Percentiles rank a stretch among this genome's conserved stretches.
These are phyloP conservation scores for Diaprepes abbreviatus DNA, from an alignment of 2,888 invertebrate genomes.

Conservation along the genomic window DNA sequence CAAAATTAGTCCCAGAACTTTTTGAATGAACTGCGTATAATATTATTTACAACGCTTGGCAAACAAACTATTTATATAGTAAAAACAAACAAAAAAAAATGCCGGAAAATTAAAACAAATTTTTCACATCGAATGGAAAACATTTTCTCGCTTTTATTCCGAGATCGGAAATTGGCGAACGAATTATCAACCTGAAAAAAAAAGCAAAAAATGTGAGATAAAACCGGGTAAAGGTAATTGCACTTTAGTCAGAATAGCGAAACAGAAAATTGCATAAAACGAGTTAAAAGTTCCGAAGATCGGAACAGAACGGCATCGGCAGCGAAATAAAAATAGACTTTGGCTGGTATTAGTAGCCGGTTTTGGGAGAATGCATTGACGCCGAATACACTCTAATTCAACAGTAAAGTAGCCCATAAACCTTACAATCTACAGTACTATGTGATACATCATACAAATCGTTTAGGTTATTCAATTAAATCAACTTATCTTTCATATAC, in stretches of 20 bases:
- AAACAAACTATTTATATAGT: too few species aligned
- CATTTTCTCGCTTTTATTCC: conserved; percentile 3
- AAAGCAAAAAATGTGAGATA: conserved; percentile 15
- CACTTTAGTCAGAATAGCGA: conserved; percentile 39
- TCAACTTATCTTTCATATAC: too few species aligned
- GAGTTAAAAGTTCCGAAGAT: conserved; percentile 17
- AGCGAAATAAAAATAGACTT: not conserved
- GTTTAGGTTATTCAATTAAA: too few species aligned
- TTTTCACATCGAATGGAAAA: conserved; percentile 1
- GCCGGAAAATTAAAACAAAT: not conserved
- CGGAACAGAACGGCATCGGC: conserved; percentile 7
- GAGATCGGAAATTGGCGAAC: conserved; percentile 33
- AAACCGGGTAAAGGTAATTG: conserved; percentile 38
- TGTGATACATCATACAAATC: too few species aligned
- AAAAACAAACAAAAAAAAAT: too few species aligned
- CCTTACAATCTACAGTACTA: too few species aligned
- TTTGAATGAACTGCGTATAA: too few species aligned
- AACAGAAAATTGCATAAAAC: conserved; percentile 42
- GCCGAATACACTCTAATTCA: too few species aligned
- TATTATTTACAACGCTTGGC: too few species aligned
- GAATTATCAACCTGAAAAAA: conserved; percentile 34
- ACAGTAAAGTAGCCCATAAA: too few species aligned
- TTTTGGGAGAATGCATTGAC: not conserved
- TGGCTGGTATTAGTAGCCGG: not conserved
- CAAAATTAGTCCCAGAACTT: too few species aligned